Evolutionary conservation across 1,140 invertebrate genomes (phyloP).

Genomic region (Hyposmocoma kahamanoa): DNA sequence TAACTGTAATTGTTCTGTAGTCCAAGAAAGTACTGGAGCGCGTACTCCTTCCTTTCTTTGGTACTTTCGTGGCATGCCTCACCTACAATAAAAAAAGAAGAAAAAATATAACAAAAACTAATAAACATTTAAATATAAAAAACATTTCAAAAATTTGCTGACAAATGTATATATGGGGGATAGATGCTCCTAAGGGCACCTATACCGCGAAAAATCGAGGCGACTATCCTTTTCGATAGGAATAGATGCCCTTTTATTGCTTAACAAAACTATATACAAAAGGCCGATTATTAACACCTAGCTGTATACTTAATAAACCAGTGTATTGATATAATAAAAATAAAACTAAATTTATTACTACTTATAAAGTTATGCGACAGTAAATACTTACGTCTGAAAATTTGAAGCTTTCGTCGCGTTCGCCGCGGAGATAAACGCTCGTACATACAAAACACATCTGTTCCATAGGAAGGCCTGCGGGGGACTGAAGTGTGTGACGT

Average conservation of each 20-base stretch:
- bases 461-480: background rate
- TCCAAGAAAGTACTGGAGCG: background rate
- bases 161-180: no score
- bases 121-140: no score
- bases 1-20: background rate
- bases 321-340: background rate
- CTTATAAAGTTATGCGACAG: background rate
- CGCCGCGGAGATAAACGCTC: no score
- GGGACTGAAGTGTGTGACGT: background rate
- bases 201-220: background rate
- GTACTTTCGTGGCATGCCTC: constrained; percentile 3
- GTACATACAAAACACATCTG: background rate
- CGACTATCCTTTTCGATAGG: no score
- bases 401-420: background rate
- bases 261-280: background rate
- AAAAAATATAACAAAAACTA: no score
- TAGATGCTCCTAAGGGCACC: constrained; percentile 1
- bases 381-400: no score
- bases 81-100: background rate
- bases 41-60: background rate
- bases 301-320: background rate
- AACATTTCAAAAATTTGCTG: no score
- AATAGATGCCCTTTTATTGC: no score
- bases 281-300: no score
- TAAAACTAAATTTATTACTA: background rate